These are phyloP conservation scores for Ceyx melanurus DNA, from an alignment of 2,113 vertebrate genomes.

Conservation along the genomic window DNA sequence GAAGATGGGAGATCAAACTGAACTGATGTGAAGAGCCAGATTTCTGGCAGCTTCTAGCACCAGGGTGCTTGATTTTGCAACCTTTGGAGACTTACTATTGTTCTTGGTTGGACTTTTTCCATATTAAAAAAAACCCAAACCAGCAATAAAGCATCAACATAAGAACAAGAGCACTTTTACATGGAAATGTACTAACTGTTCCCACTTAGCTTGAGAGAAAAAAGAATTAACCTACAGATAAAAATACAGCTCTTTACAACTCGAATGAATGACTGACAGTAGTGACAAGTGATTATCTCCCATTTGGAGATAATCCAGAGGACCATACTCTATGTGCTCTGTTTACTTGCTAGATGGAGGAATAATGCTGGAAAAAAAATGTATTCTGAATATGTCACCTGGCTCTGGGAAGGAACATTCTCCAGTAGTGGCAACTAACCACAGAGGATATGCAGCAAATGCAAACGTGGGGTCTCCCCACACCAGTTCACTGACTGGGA, in stretches of 20 bases:
- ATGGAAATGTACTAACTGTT: background rate
- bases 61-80: background rate
- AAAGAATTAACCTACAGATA: background rate
- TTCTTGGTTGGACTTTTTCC: constrained; percentile 16
- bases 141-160: background rate
- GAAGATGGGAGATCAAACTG: background rate
- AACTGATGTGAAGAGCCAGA: background rate
- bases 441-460: background rate
- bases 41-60: constrained; percentile 1
- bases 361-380: background rate
- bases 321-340: background rate
- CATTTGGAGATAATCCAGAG: background rate
- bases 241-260: background rate
- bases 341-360: background rate
- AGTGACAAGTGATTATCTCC: background rate
- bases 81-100: background rate
- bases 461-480: background rate
- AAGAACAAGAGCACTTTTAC: background rate
- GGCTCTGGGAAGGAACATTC: background rate
- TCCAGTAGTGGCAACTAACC: background rate
- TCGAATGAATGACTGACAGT: background rate
- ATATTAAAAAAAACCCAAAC: background rate
- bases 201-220: background rate
- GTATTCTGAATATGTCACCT: background rate
- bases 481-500: background rate